Evolutionary conservation across 2,888 invertebrate genomes (phyloP), one percentile per base, ranked within the genome.

Genomic region (Linnaemya tessellans): DNA sequence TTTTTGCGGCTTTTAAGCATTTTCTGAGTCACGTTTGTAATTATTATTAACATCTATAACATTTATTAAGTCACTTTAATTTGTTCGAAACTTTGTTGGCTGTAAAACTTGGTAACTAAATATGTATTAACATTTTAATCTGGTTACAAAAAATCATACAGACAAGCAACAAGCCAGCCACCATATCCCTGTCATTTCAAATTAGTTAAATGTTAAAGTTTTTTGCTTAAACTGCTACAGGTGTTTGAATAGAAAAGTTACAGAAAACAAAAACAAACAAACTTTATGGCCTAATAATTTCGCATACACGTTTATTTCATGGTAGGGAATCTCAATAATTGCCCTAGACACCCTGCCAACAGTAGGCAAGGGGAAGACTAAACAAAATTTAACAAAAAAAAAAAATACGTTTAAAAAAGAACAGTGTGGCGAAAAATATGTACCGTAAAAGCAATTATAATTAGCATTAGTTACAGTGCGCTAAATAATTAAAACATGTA

Each of bases 281-380:
- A 81, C 30, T 85, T 85, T 82, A 81, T 85, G 82, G 85, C 82
- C 85, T 82, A 82, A 85, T 85, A 79, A 85, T 81, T 84, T 74
- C 38, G 11, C 3, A 75, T 11, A 35, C 49, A 20, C 15, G 43
- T 46, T 41, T n/a, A 41, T 56, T 70, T 77, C 65, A 80, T 73
- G 84, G 35, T 80, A 62, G 77, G 77, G 60, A 77, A 73, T 56
- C 58, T 64, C 5, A 54, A 22, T 54, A 41, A 81, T 43, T 70
- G 38, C 38, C 70, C 46, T 38, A 64, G 65, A 65, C 43, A 46
- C n/a, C 25, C 56, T 54, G 54, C 22, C 60, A 54, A 15, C 54
- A 41, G 46, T 38, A 30, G 30, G 41, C 30, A 41, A 20, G 9
- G 43, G 56, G 38, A 51, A 78, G 68, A 56, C 15, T n/a, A 41